phyloP scores from a whole-genome alignment of 2,797 vertebrate species.

The Ispidina picta region DNA sequence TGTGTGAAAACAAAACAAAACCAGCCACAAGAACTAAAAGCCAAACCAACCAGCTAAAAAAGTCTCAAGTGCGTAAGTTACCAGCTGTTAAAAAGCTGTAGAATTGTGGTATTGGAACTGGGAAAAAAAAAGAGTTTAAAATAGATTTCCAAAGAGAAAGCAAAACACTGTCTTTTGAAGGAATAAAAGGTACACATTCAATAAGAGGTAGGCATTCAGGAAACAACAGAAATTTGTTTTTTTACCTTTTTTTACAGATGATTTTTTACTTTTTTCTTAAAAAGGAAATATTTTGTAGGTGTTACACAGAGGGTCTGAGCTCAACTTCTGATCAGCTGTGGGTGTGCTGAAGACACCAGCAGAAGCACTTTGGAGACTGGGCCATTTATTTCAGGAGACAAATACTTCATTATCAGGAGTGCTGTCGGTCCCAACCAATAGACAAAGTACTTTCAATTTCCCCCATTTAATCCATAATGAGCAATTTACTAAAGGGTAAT shows the following conservation, averaged over 20 bases:
- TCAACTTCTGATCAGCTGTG: neutral
- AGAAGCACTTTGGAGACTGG: neutral
- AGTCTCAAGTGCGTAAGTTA: neutral
- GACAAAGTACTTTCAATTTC: constrained; percentile 40
- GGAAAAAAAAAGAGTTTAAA: neutral
- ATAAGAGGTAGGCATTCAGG: neutral
- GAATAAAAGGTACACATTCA: neutral
- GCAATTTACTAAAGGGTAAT: constrained; percentile 50
- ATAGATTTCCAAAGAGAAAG: neutral
- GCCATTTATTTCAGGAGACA: constrained; percentile 41
- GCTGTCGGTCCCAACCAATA: constrained; percentile 11
- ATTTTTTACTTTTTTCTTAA: neutral
- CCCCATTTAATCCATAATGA: constrained; percentile 43
- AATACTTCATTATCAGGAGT: constrained; percentile 39
- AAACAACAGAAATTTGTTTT: neutral
- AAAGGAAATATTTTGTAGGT: neutral
- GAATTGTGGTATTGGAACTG: neutral
- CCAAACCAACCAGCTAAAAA: neutral
- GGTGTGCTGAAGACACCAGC: neutral
- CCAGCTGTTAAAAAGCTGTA: neutral
- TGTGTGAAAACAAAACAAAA: neutral
- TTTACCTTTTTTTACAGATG: neutral
- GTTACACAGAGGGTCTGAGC: neutral
- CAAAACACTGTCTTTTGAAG: neutral
- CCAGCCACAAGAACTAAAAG: neutral